Evolutionary conservation across 1,140 invertebrate genomes (phyloP), one percentile per base, ranked within the genome.

Genomic region (Neelides sp.): DNA sequence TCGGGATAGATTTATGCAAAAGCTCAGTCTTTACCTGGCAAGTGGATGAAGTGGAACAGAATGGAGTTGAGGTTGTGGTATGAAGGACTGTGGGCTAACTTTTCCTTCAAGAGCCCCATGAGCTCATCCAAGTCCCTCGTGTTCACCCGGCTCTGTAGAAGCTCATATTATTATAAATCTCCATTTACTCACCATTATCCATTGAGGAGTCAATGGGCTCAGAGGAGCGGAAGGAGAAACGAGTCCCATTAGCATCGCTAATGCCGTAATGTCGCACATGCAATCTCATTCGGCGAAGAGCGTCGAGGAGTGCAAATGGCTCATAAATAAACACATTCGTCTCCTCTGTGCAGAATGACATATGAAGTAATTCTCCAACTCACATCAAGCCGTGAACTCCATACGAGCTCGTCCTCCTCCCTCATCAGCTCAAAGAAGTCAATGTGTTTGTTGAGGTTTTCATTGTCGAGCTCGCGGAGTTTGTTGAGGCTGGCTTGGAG

Each of bases 381-480:
- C n/a, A n/a, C n/a, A n/a, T n/a, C n/a, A n/a, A n/a, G n/a, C n/a
- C n/a, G n/a, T n/a, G n/a, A n/a, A n/a, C n/a, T n/a, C n/a, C n/a
- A n/a, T n/a, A n/a, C n/a, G n/a, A n/a, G n/a, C 24, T 98, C 93
- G 67, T 98, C 94, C 70, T 97, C 93, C 63, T 83, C 85, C 46
- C 93, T 76, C 17, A 97, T 87, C 88, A 97, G 95, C 69, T 98
- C 94, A 71, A 98, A 98, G 67, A 97, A 94, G 66, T 97, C 93
- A 48, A 82, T 69, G 71, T 83, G 80, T 63, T 77, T 81, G 64
- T 95, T 85, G 23, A 97, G 70, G 0, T 86, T 94, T 62, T 92
- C 85, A 69, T 95, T 96, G 63, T 94, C 89, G 66, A 93, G 87
- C 55, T 78, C 77, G 50, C 90, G 71, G 27, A 95, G 71, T 68